Conservation (phyloP, 2,888 invertebrate genomes). For the Hartigia nigra region DNA sequence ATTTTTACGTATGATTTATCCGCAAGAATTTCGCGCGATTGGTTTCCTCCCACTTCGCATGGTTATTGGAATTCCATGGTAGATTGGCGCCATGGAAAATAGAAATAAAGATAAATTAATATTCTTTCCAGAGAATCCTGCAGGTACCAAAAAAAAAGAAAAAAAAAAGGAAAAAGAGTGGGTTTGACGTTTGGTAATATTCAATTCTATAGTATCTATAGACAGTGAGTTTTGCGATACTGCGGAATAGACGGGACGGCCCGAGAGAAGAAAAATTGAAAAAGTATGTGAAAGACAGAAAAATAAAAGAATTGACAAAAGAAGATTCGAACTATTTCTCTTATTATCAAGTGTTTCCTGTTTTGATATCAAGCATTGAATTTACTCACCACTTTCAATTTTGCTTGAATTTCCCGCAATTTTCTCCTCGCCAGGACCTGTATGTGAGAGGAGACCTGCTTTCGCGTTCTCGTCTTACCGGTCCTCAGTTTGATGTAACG, state of each 20-base stretch:
- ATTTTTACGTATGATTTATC: conserved; percentile 59
- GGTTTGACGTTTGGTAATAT: not conserved
- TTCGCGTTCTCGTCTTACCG: conserved; percentile 98
- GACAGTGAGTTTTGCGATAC: not conserved
- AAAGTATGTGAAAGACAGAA: not conserved
- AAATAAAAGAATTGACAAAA: not conserved
- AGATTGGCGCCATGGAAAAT: not conserved
- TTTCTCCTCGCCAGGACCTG: conserved; percentile 99
- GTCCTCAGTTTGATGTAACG: conserved; percentile 99
- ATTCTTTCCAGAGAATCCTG: not conserved
- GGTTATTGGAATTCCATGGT: not conserved
- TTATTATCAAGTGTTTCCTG: not conserved
- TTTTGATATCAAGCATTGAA: not conserved
- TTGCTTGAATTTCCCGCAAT: conserved; percentile 97
- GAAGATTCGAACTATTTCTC: not conserved
- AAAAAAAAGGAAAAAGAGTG: not conserved
- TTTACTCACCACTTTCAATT: conserved; percentile 93
- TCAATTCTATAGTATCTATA: not conserved
- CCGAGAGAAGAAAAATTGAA: not conserved
- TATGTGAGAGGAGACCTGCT: conserved; percentile 99
- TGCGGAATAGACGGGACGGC: not conserved
- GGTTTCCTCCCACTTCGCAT: not conserved
- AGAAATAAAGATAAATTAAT: not conserved
- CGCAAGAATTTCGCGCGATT: conserved; percentile 12
- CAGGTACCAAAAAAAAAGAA: not conserved